Conservation (phyloP, 2,888 invertebrate genomes). For the Mesopsocus fuscifrons region DNA sequence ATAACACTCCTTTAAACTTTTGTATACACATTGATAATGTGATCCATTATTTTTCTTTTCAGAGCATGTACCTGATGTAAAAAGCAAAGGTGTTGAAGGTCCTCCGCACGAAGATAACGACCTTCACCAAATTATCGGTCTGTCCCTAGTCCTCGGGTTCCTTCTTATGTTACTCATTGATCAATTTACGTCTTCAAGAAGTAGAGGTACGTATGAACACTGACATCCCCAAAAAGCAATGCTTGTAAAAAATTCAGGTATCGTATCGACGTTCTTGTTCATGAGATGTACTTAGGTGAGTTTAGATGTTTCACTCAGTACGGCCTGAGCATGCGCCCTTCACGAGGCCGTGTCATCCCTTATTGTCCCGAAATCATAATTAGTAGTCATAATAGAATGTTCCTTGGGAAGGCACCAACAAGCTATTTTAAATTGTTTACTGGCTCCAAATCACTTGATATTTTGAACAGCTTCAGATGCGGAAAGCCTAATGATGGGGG, state of each 20-base stretch:
- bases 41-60: conserved; percentile 14
- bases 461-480: conserved; percentile 23
- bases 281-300: no score
- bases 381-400: no score
- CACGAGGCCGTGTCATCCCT: no score
- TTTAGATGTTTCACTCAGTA: no score
- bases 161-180: conserved; percentile 96
- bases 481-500: conserved; percentile 21
- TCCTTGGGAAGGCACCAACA: no score
- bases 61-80: conserved; percentile 25
- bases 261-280: neutral
- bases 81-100: conserved; percentile 10
- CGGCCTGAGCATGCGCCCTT: no score
- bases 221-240: neutral
- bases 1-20: no score
- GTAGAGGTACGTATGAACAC: conserved; percentile 34
- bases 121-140: conserved; percentile 67
- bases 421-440: no score
- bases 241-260: neutral
- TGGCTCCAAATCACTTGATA: no score
- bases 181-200: conserved; percentile 43
- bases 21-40: no score
- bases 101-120: conserved; percentile 26
- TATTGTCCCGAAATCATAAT: no score
- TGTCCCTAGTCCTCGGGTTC: conserved; percentile 86